Evolutionary conservation across 2,888 invertebrate genomes (phyloP).

Genomic region (Plebejus argus): DNA sequence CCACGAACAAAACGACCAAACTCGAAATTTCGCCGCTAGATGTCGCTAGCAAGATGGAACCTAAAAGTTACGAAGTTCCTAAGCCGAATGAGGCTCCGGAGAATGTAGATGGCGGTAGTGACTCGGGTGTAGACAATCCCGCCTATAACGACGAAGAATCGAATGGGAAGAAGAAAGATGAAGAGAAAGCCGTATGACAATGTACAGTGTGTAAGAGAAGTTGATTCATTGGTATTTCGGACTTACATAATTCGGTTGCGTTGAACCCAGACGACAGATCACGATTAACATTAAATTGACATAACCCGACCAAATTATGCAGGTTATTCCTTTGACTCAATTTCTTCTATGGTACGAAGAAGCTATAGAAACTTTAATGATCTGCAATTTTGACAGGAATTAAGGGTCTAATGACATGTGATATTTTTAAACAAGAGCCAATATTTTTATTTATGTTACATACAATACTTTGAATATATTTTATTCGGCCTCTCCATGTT

Average conservation of each 20-base stretch:
- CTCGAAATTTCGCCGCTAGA: conserved; percentile 53
- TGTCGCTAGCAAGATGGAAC: conserved; percentile 53
- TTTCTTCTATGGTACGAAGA: background rate
- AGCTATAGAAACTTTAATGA: background rate
- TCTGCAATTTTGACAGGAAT: background rate
- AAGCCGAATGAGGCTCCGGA: conserved; percentile 56
- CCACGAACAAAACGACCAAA: conserved; percentile 50
- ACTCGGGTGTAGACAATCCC: conserved; percentile 73
- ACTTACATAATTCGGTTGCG: too few relatives aligned
- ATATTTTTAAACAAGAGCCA: conserved; percentile 3
- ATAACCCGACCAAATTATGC: background rate
- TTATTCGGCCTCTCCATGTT: background rate
- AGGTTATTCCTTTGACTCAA: background rate
- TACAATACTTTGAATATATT: background rate
- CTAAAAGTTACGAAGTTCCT: conserved; percentile 42
- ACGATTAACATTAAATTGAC: background rate
- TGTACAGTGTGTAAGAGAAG: background rate
- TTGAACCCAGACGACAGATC: background rate
- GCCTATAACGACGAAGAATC: conserved; percentile 65
- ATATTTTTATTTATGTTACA: conserved; percentile 1
- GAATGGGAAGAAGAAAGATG: conserved; percentile 53
- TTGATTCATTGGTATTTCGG: background rate
- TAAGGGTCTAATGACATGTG: conserved; percentile 1
- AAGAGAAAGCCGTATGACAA: conserved; percentile 48
- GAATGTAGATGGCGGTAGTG: conserved; percentile 70